Evolutionary conservation across 1,140 invertebrate genomes (phyloP).

Genomic region (Maconellicoccus hirsutus): DNA sequence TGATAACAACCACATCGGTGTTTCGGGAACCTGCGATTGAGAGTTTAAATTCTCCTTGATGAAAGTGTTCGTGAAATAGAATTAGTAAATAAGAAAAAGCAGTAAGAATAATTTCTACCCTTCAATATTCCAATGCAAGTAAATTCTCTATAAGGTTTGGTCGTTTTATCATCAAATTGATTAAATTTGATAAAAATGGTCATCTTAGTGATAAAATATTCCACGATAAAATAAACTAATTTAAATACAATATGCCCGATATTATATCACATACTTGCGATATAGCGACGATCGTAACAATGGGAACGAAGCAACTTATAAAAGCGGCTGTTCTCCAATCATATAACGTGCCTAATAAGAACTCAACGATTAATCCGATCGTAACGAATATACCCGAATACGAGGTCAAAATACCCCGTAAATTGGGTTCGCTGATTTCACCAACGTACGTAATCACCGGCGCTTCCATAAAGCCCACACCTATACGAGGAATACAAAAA

Average conservation of each 20-base stretch:
- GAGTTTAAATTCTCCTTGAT: too few relatives aligned
- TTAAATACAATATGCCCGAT: neutral
- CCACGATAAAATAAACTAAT: neutral
- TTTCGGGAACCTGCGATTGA: conserved; percentile 54
- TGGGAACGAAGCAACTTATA: conserved; percentile 28
- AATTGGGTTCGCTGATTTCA: conserved; percentile 39
- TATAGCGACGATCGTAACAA: conserved; percentile 29
- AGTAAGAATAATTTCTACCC: neutral
- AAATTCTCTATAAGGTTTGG: too few relatives aligned
- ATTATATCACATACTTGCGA: conserved; percentile 29
- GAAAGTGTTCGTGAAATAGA: too few relatives aligned
- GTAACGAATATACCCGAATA: conserved; percentile 28
- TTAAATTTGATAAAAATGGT: too few relatives aligned
- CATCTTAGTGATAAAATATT: neutral
- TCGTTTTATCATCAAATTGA: too few relatives aligned
- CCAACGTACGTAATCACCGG: conserved; percentile 43
- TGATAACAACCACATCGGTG: conserved; percentile 49
- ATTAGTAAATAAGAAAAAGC: too few relatives aligned
- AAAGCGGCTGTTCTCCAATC: conserved; percentile 30
- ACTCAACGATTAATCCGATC: conserved; percentile 29
- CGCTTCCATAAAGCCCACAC: conserved; percentile 42
- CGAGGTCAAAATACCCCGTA: conserved; percentile 30
- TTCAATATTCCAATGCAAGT: too few relatives aligned
- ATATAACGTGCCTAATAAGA: conserved; percentile 27
- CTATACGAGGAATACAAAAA: conserved; percentile 26